These are phyloP conservation scores for Ammospiza nelsoni DNA, from an alignment of 2,113 vertebrate species.

Conservation along the genomic window DNA sequence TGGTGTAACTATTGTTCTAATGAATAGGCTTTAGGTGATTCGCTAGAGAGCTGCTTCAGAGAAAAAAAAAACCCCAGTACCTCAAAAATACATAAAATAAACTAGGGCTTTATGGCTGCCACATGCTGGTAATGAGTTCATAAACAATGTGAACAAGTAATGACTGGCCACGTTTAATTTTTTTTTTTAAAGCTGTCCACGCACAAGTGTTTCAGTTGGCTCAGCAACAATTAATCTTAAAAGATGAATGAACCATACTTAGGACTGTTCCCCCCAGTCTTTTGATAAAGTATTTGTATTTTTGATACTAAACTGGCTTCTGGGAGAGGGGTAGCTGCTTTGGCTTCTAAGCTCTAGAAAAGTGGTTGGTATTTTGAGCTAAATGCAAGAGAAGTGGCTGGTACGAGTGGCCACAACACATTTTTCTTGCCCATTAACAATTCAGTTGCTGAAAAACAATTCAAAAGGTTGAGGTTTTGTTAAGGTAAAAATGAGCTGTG, in stretches of 20 bases:
- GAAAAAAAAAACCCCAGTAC: constrained; percentile 71
- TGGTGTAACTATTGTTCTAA: constrained; percentile 44
- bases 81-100: constrained; percentile 69
- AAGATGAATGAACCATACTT: not conserved
- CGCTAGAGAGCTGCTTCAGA: constrained; percentile 68
- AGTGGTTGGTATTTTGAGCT: not conserved
- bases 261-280: not conserved
- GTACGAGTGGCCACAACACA: not conserved
- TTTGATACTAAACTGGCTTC: not conserved
- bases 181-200: constrained; percentile 41
- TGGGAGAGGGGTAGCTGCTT: not conserved
- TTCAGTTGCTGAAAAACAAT: not conserved
- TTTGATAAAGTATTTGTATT: not conserved
- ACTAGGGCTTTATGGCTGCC: constrained; percentile 64
- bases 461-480: not conserved
- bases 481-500: not conserved
- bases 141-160: constrained; percentile 64
- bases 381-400: not conserved
- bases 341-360: not conserved
- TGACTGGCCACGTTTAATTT: constrained; percentile 2
- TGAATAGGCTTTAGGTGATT: constrained; percentile 60
- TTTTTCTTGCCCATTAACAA: not conserved
- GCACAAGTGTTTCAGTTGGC: constrained; percentile 31
- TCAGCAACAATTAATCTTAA: not conserved
- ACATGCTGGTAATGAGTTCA: constrained; percentile 29